These are phyloP conservation scores for Chorisops tibialis DNA, from an alignment of 2,888 invertebrate species.

Conservation along the genomic window DNA sequence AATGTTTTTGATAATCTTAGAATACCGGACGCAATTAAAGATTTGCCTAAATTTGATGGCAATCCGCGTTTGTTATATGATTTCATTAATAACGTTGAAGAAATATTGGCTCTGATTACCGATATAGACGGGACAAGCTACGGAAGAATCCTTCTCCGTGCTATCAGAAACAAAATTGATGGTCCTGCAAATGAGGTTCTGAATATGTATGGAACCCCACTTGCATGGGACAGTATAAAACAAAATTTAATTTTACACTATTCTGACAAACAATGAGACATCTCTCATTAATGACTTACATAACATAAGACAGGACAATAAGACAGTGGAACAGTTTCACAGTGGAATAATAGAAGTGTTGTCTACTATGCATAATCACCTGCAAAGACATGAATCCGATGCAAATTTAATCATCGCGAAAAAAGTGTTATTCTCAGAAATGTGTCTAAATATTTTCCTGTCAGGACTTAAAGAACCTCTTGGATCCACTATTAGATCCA, in stretches of 20 bases:
- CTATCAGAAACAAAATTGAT: conserved; percentile 23
- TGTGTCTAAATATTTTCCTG: conserved; percentile 34
- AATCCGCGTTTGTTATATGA: not conserved
- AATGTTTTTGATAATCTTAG: no score
- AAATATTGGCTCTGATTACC: not conserved
- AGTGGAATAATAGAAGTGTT: conserved; percentile 35
- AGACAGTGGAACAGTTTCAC: conserved; percentile 29
- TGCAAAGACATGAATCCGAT: conserved; percentile 34
- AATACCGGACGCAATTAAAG: conserved; percentile 34
- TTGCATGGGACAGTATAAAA: conserved; percentile 22
- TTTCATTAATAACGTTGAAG: conserved; percentile 2
- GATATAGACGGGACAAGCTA: not conserved
- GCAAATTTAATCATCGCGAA: conserved; percentile 32
- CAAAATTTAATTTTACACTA: conserved; percentile 17
- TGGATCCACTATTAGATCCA: conserved; percentile 35
- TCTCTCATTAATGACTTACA: conserved; percentile 13
- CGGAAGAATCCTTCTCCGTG: not conserved
- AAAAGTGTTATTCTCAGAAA: conserved; percentile 32
- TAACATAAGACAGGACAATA: conserved; percentile 21
- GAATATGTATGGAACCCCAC: conserved; percentile 15
- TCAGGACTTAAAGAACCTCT: conserved; percentile 34
- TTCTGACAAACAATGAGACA: conserved; percentile 20
- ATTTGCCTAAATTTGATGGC: conserved; percentile 31
- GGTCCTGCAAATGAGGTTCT: conserved; percentile 15
- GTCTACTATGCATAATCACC: conserved; percentile 33